Evolutionary conservation across 2,888 invertebrate species (phyloP), one percentile per base, ranked within the genome.

Genomic region (Diarsia mendica): DNA sequence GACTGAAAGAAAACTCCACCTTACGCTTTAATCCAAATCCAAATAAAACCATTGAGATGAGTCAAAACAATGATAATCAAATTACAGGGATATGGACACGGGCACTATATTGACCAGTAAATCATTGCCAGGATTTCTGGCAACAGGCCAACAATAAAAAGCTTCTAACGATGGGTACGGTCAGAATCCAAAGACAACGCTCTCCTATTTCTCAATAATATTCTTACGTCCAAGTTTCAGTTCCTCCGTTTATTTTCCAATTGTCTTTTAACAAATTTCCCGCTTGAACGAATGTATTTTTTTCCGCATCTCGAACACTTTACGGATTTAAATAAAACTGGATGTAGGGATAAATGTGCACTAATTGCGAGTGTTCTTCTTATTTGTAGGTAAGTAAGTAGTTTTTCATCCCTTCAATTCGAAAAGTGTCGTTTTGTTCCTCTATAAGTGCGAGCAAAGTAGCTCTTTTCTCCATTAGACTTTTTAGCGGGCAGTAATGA

Each of bases 41-140:
- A n/a, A 79, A 71, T 76, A 69, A 66, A 48, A 64, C 28, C 39
- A 77, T 70, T 64, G 63, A 79, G 44, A 64, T 60, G 63, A 76
- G 70, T 79, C 79, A 77, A 80, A 68, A 75, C 61, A 72, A 73
- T 77, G 76, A 66, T 77, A 75, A 77, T 83, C 73, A 83, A 80
- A 69, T 76, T 64, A 71, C 64, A 77, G n/a, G 72, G 55, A 74
- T 77, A 80, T 82, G 82, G 80, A 80, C 74, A 80, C 58, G 66
- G 69, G 71, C 79, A 77, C 61, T 75, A 64, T 79, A 82, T 81
- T 81, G 72, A 78, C 60, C 70, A 72, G 66, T 84, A 74, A 78
- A 83, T 77, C 84, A 76, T 79, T 81, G 63, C 58, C 69, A 28
- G 20, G 64, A 74, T 77, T 58, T 51, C 82, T 87, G 87, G 83